These are phyloP conservation scores for Parasteatoda lunata DNA, from an alignment of 2,888 invertebrate species.

Conservation along the genomic window DNA sequence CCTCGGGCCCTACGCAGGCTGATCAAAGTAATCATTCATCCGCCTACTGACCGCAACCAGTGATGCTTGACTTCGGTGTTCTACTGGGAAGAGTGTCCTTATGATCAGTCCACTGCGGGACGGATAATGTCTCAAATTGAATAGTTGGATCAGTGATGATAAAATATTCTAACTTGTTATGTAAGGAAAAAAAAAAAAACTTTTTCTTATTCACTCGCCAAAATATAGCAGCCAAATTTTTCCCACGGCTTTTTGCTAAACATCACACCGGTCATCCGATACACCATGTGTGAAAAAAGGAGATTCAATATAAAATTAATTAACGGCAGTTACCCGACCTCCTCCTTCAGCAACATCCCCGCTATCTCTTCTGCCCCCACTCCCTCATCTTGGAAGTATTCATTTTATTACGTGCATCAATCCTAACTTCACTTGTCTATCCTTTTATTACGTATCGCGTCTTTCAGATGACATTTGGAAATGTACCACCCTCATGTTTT, in stretches of 20 bases:
- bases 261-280: background rate
- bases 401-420: too few species aligned
- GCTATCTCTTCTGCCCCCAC: too few species aligned
- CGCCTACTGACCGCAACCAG: too few species aligned
- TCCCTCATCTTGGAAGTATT: too few species aligned
- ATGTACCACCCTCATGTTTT: background rate
- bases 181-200: background rate
- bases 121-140: too few species aligned
- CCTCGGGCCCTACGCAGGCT: too few species aligned
- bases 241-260: background rate
- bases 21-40: too few species aligned
- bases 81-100: too few species aligned
- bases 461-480: background rate
- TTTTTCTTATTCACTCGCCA: background rate
- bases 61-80: too few species aligned
- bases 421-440: background rate
- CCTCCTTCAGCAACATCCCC: background rate
- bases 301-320: conserved; percentile 60
- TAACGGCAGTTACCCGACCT: conserved; percentile 32
- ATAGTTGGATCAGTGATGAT: too few species aligned
- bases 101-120: too few species aligned
- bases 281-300: background rate
- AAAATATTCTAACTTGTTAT: background rate
- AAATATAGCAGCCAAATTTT: background rate
- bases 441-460: background rate